Percentiles rank a stretch among this genome's conserved stretches.
phyloP scores from a whole-genome alignment of 2,113 vertebrate species.

The Crocuta crocuta region DNA sequence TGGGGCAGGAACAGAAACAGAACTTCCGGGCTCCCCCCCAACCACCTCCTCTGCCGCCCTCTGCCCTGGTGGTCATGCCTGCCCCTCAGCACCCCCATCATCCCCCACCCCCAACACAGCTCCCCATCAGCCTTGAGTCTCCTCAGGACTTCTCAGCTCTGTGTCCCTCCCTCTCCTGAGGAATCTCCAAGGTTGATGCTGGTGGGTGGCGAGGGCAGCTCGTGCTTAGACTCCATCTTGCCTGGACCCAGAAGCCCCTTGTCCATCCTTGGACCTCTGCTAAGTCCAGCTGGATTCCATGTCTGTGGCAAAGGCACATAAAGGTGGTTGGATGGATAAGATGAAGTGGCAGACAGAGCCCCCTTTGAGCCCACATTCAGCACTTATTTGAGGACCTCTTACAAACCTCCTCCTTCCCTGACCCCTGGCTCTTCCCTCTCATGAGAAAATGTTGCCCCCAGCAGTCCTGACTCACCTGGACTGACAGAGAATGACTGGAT shows the following conservation, averaged over 20 bases:
- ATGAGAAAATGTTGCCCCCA: no score
- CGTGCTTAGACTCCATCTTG: background rate
- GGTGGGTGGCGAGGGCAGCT: background rate
- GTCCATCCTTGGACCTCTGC: background rate
- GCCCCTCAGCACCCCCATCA: background rate
- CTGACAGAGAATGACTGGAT: background rate
- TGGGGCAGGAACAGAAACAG: background rate
- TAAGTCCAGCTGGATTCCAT: background rate
- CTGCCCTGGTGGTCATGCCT: background rate
- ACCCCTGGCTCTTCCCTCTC: background rate
- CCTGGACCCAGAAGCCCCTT: background rate
- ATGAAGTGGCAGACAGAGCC: background rate
- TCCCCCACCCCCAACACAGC: no score
- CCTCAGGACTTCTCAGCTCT: background rate
- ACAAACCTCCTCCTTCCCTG: no score
- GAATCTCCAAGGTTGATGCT: background rate
- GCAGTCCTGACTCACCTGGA: background rate
- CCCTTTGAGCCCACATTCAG: background rate
- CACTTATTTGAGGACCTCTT: background rate
- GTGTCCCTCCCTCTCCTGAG: background rate
- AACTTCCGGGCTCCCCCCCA: background rate
- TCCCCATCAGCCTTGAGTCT: background rate
- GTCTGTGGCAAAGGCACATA: rapidly evolving
- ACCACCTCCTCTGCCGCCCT: background rate
- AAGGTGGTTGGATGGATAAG: background rate